Evolutionary conservation across 2,888 invertebrate genomes (phyloP).

Genomic region (Malacosoma neustria): DNA sequence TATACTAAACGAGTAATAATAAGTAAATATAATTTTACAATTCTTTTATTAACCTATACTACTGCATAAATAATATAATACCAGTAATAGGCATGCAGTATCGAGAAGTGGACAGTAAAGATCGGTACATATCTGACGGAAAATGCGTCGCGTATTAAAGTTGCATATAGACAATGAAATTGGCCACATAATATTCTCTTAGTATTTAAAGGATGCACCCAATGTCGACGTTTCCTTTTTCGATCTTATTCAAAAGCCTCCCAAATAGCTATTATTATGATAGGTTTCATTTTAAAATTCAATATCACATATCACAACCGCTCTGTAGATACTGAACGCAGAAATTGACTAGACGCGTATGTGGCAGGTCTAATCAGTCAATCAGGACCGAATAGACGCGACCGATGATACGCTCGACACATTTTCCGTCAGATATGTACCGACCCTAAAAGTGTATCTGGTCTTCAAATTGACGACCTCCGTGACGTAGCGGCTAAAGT

Average conservation of each 20-base stretch:
- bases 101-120: no score
- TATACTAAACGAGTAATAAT: no score
- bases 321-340: slow-evolving; percentile 8
- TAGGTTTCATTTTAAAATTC: slow-evolving; percentile 7
- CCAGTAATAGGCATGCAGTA: no score
- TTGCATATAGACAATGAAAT: slow-evolving; percentile 11
- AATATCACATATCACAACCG: slow-evolving; percentile 5
- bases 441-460: no score
- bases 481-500: no score
- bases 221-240: slow-evolving; percentile 4
- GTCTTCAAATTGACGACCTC: no score
- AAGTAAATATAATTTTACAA: no score
- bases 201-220: slow-evolving; percentile 12
- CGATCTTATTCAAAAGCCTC: slow-evolving; percentile 5
- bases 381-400: slow-evolving; percentile 7
- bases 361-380: slow-evolving; percentile 3
- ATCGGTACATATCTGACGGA: background rate
- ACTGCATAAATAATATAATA: no score
- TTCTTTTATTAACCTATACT: no score
- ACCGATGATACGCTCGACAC: slow-evolving; percentile 8
- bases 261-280: slow-evolving; percentile 5
- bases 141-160: slow-evolving; percentile 3
- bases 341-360: slow-evolving; percentile 7
- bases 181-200: slow-evolving; percentile 12
- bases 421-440: slow-evolving; percentile 7